A percentile compares a stretch with the other conserved stretches of the same genome.
Conservation (phyloP, 2,113 vertebrate genomes). For the Astur gentilis region DNA sequence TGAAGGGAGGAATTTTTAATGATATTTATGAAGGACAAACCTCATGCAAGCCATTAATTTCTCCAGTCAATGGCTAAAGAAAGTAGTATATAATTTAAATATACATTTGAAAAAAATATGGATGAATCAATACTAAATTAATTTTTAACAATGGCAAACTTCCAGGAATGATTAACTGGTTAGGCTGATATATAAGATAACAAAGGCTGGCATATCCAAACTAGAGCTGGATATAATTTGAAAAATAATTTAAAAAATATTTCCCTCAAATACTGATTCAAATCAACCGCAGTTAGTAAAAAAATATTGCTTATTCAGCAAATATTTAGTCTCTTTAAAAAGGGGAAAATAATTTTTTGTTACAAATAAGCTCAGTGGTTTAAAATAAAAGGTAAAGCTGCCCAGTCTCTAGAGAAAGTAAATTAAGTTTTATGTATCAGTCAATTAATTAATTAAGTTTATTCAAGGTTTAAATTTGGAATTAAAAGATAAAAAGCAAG, state of each 20-base stretch:
- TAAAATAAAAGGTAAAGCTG: neutral
- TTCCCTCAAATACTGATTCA: neutral
- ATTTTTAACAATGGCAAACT: neutral
- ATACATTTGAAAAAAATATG: neutral
- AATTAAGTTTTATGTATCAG: neutral
- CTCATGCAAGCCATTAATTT: neutral
- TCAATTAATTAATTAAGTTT: neutral
- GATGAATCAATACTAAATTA: neutral
- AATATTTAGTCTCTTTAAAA: neutral
- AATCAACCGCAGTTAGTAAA: neutral
- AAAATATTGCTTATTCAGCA: neutral
- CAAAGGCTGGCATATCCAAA: neutral
- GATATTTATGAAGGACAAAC: neutral
- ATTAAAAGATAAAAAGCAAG: neutral
- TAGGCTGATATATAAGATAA: neutral
- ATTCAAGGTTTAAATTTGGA: neutral
- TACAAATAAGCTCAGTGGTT: neutral
- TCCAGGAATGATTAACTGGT: neutral
- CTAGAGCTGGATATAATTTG: neutral
- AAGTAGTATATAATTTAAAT: neutral
- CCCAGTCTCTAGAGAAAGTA: neutral
- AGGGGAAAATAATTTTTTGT: neutral
- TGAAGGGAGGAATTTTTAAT: constrained; percentile 24
- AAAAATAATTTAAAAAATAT: neutral
- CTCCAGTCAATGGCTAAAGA: neutral